phyloP scores from a whole-genome alignment of 2,797 vertebrate genomes.

The Lepidocolaptes lacrymiger region DNA sequence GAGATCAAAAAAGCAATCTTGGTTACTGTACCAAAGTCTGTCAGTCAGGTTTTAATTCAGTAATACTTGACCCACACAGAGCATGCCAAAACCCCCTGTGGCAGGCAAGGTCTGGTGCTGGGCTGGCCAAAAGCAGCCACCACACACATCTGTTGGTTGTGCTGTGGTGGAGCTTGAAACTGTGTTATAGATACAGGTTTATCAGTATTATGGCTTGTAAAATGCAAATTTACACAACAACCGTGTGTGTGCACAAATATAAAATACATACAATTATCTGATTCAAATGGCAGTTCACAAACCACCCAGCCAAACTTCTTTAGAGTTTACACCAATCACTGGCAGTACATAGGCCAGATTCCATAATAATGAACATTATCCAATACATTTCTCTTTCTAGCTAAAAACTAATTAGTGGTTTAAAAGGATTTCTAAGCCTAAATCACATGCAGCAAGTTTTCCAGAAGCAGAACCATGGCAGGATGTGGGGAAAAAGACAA shows the following conservation, averaged over 20 bases:
- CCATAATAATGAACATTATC: neutral
- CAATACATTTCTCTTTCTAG: neutral
- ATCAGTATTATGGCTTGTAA: neutral
- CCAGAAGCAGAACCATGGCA: slow-evolving; percentile 15
- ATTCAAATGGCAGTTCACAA: neutral
- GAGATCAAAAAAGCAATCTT: neutral
- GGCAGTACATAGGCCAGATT: neutral
- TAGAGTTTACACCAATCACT: neutral
- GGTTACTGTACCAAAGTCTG: neutral
- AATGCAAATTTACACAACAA: neutral
- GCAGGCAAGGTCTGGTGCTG: neutral
- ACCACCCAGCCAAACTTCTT: neutral
- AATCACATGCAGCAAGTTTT: neutral
- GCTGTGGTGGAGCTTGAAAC: neutral
- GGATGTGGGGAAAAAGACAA: slow-evolving; percentile 36
- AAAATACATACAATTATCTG: neutral
- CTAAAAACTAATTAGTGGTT: neutral
- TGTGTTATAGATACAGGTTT: neutral
- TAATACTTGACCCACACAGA: neutral
- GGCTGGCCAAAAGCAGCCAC: neutral
- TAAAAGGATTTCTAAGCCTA: slow-evolving; percentile 1
- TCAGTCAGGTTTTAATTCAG: neutral
- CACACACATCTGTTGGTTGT: neutral
- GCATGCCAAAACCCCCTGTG: neutral
- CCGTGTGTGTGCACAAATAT: neutral